Conservation (phyloP, 1,140 invertebrate genomes). For the Brachionus asplanchnoidis region DNA sequence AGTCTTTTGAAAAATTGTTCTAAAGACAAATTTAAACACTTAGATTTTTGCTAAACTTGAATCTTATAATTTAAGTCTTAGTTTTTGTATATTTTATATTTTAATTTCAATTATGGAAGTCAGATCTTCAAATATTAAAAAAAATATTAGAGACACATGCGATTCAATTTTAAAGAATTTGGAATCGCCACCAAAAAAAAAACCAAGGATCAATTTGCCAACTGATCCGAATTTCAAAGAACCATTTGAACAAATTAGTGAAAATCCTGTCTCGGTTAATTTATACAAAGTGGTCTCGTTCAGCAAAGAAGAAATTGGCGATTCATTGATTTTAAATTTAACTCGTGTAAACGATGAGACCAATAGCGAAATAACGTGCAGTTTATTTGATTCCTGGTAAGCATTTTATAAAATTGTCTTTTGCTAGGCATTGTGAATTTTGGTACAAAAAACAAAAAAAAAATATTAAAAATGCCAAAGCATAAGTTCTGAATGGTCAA, state of each 20-base stretch:
- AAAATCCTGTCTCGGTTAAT: not conserved
- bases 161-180: not conserved
- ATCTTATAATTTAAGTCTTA: not conserved
- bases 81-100: not conserved
- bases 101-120: not conserved
- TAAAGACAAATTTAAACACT: not conserved
- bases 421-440: no score
- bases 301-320: not conserved
- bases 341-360: not conserved
- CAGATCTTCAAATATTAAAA: not conserved
- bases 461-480: no score
- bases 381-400: not conserved
- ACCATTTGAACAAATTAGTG: not conserved
- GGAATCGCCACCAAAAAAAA: not conserved
- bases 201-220: not conserved
- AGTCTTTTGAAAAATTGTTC: no score
- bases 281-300: not conserved
- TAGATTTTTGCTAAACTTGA: not conserved
- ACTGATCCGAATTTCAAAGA: not conserved
- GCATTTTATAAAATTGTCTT: not conserved
- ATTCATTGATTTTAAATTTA: not conserved
- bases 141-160: not conserved
- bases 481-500: no score
- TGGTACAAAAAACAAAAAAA: no score
- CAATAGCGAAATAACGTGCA: not conserved